Evolutionary conservation across 2,113 vertebrate species (phyloP), one percentile per base, ranked within the genome.

Genomic region (Diglossa brunneiventris): DNA sequence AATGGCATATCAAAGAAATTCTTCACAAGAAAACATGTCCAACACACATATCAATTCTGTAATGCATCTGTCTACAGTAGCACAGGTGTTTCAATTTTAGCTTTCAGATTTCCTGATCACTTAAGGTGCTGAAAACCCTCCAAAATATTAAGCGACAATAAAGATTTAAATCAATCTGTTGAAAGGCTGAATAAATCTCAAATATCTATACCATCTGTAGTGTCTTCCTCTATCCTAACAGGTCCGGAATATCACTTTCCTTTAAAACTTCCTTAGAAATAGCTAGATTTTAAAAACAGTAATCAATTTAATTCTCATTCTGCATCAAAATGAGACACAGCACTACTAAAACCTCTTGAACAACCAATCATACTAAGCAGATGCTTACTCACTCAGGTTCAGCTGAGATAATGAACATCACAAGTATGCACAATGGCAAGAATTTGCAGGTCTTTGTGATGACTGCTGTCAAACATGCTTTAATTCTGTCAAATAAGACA

Each of bases 391-490:
- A 30, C 5, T 67, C 39, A 49, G 19, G 27, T 69, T 87, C 55
- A 83, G 13, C 27, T 8, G 26, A 63, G 49, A 80, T 30, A 47
- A 69, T 3, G 3, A 89, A 52, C 0, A 1, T 16, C 2, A 0
- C 3, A 74, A 52, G 9, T 13, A 64, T 0, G 24, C 11, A 67
- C 22, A 58, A 16, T 5, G 24, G 27, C 27, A 77, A 73, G 72
- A 73, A 61, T 37, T 2, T 55, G 44, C 37, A 87, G 28, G 42
- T 46, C 41, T 77, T 61, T 44, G 19, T 41, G 55, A 49, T 2
- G 3, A 30, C 26, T 53, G 31, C 28, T 78, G 28, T 49, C 47
- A 85, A 74, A 62, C 7, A 49, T 31, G n/a, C 19, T 91, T 80
- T 41, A 79, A 47, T 86, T 83, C 50, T 73, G 42, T n/a, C 61